These are phyloP conservation scores for Oreohelix idahoensis DNA, from an alignment of 1,140 invertebrate species.

Conservation along the genomic window DNA sequence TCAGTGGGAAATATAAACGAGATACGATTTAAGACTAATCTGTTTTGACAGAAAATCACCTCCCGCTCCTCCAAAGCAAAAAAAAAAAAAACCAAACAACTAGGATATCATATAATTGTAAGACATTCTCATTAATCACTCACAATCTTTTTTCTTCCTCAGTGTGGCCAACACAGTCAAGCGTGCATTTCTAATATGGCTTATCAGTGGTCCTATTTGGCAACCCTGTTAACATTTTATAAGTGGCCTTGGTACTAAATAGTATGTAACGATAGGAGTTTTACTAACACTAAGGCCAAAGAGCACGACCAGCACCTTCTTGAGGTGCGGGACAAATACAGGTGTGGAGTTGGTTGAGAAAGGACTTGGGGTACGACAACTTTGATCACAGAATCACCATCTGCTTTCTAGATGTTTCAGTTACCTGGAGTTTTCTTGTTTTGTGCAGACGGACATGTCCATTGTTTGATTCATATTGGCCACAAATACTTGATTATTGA, in stretches of 20 bases:
- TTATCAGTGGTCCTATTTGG: slow-evolving; percentile 86
- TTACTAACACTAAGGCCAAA: slow-evolving; percentile 80
- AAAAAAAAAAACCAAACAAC: too few species aligned
- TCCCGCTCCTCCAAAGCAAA: too few species aligned
- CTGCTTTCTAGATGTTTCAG: too few species aligned
- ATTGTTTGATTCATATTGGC: too few species aligned
- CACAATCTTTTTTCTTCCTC: slow-evolving; percentile 40
- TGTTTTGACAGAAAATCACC: too few species aligned
- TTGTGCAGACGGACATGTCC: too few species aligned
- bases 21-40: too few species aligned
- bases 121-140: too few species aligned
- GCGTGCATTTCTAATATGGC: slow-evolving; percentile 86
- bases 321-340: slow-evolving; percentile 29
- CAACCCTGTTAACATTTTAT: slow-evolving; percentile 85
- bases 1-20: too few species aligned
- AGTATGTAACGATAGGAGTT: slow-evolving; percentile 85
- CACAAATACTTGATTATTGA: too few species aligned
- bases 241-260: slow-evolving; percentile 84
- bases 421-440: too few species aligned
- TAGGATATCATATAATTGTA: too few species aligned
- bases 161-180: slow-evolving; percentile 91
- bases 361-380: slow-evolving; percentile 28
- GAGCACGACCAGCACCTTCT: slow-evolving; percentile 58
- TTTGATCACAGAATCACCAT: background rate
- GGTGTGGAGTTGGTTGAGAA: slow-evolving; percentile 15